Conservation (phyloP, 2,113 vertebrate species). For the Odocoileus hemionus region DNA sequence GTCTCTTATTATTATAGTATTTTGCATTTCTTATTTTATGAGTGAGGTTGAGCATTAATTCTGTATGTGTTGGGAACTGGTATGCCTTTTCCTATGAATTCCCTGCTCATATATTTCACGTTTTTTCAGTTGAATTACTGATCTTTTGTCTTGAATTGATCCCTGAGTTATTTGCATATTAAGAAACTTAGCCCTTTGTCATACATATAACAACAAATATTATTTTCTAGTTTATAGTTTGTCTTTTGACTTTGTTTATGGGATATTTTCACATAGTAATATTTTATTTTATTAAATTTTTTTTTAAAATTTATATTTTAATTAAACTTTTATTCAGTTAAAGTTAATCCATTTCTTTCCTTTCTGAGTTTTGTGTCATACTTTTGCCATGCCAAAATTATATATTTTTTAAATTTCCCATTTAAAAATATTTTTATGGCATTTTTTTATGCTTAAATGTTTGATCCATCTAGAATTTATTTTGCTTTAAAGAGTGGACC, state of each 20-base stretch:
- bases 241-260: not conserved
- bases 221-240: not conserved
- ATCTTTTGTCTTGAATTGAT: not conserved
- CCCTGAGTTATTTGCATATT: not conserved
- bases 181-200: not conserved
- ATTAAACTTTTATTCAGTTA: not conserved
- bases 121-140: not conserved
- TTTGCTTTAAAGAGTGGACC: not conserved
- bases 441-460: not conserved
- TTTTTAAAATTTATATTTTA: not conserved
- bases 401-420: not conserved
- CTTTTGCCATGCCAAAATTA: not conserved
- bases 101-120: not conserved
- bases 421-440: not conserved
- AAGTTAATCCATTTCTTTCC: not conserved
- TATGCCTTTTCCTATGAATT: not conserved
- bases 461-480: not conserved
- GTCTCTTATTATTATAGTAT: not conserved
- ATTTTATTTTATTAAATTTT: not conserved
- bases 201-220: not conserved
- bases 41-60: not conserved
- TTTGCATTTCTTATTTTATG: not conserved
- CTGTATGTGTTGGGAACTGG: not conserved
- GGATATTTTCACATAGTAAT: not conserved
- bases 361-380: not conserved